phyloP scores from a whole-genome alignment of 2,888 invertebrate genomes.

The Catocala fraxini region DNA sequence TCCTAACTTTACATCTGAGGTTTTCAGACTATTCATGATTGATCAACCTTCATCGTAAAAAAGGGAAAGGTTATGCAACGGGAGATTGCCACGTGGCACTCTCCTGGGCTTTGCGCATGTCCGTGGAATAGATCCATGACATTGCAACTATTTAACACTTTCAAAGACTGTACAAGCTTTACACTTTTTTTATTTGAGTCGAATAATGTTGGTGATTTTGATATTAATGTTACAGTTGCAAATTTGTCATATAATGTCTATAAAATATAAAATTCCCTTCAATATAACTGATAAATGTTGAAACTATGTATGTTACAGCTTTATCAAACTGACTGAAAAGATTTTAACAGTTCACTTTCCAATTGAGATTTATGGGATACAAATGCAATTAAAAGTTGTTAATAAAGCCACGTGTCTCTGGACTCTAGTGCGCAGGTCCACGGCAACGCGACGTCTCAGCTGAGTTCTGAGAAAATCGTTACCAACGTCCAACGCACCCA shows the following conservation, averaged over 20 bases:
- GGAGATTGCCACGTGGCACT: slow-evolving; percentile 79
- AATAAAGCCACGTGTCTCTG: slow-evolving; percentile 71
- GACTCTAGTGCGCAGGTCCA: slow-evolving; percentile 74
- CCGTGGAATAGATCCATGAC: slow-evolving; percentile 59
- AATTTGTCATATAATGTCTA: too few species aligned
- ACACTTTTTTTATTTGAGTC: too few species aligned
- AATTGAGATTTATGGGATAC: slow-evolving; percentile 36
- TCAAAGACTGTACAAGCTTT: too few species aligned
- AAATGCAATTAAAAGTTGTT: slow-evolving; percentile 57
- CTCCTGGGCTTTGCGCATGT: slow-evolving; percentile 72
- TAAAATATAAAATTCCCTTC: too few species aligned
- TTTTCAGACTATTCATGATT: too few species aligned
- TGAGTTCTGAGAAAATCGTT: slow-evolving; percentile 84
- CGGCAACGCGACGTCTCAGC: slow-evolving; percentile 72
- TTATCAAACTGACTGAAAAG: background rate
- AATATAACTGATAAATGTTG: too few species aligned
- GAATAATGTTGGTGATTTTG: too few species aligned
- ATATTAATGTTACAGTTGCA: too few species aligned
- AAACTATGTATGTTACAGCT: background rate
- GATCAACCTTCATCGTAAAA: slow-evolving; percentile 23
- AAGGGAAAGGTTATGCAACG: slow-evolving; percentile 80
- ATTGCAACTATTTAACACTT: slow-evolving; percentile 51
- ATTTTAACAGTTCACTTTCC: slow-evolving; percentile 40
- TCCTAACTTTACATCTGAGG: too few species aligned
- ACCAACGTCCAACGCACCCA: slow-evolving; percentile 66